Base-by-base conservation (phyloP, 1,140 invertebrate species). In the Apis cerana region DNA sequence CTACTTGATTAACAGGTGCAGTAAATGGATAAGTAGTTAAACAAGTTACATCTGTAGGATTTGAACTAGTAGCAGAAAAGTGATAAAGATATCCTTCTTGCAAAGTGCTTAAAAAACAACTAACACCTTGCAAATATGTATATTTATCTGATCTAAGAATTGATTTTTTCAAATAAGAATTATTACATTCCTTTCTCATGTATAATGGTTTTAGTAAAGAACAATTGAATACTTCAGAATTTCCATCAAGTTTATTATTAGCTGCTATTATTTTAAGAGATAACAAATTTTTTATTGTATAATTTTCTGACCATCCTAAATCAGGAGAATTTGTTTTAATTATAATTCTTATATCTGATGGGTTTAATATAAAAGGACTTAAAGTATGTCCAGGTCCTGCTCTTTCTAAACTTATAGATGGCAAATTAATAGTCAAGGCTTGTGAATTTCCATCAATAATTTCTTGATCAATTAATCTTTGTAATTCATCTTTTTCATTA, bases 11-110 rank as follows among this genome's bases (percentile, higher is more conserved):
- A 19, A 97, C 95, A 2, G 96, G 95, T 1, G 96, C 96, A 1
- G 97, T 97, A 81, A 97, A 97, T 10, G 96, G 95, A 90, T 97
- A 97, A 78, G 91, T 91, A 1, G 91, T 93, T 50, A 93, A 79
- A 76, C 92, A 94, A 23, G 89, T 89, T 0, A 90, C 84, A 54
- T 91, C 90, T 10, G 76, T 77, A 65, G 90, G 85, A 48, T 89
- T 86, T 5, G 65, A 82, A 9, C 77, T 89, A 5, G 91, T 83
- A 8, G 92, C 83, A 7, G 94, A 92, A 61, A 96, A 94, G 71
- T 96, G 94, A 87, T 96, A 96, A 7, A 96, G 86, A 82, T 95
- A 96, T 52, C 95, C 96, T 88, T 96, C 95, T 83, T 95, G 95
- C 7, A 94, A 91, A 1, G 95, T 95, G 56, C 94, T 95, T 65